Conservation (phyloP, 2,113 vertebrate genomes). For the Pelodiscus sinensis region DNA sequence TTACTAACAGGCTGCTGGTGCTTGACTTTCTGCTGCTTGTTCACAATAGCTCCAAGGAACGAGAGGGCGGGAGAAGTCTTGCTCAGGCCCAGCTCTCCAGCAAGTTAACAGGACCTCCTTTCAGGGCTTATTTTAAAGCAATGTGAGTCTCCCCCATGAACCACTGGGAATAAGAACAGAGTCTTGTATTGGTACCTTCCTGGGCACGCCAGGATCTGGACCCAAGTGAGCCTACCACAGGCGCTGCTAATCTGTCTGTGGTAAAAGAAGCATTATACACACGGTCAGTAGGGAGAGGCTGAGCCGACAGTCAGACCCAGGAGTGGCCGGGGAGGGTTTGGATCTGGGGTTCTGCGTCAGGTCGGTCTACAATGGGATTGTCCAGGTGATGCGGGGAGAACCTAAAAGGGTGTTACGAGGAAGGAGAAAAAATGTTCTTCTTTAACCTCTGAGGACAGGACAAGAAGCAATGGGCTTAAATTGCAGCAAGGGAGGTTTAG, state of each 20-base stretch:
- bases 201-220: not conserved
- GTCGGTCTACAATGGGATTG: accelerated
- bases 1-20: not conserved
- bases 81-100: too few relatives aligned
- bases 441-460: too few relatives aligned
- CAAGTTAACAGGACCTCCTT: not conserved
- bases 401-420: too few relatives aligned
- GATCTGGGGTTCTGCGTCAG: accelerated
- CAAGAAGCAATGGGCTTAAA: too few relatives aligned
- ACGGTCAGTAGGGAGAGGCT: not conserved
- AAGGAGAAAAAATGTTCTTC: too few relatives aligned
- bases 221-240: not conserved
- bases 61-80: too few relatives aligned
- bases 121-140: not conserved
- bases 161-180: not conserved
- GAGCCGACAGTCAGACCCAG: accelerated
- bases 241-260: not conserved
- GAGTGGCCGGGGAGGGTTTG: accelerated
- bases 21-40: too few relatives aligned
- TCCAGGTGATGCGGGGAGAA: accelerated
- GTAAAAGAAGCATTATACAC: not conserved
- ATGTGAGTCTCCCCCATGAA: not conserved
- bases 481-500: too few relatives aligned
- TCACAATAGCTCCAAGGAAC: too few relatives aligned
- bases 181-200: not conserved